Evolutionary conservation across 2,888 invertebrate species (phyloP).

Genomic region (Epiblema foenella): DNA sequence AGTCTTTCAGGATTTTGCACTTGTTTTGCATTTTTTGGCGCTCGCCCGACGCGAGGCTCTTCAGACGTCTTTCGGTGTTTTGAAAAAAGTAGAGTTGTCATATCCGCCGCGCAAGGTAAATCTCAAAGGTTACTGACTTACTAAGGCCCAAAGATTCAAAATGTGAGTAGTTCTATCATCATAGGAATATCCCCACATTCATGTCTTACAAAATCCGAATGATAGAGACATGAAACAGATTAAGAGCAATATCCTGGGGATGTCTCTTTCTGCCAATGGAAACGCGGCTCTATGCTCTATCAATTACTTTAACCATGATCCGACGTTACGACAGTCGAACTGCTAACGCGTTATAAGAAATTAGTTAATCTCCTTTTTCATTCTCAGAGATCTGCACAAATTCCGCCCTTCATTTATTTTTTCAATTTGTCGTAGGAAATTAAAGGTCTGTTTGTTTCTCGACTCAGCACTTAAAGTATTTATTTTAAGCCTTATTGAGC

Average conservation of each 20-base stretch:
- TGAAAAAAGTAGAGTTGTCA: conserved; percentile 74
- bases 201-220: not conserved
- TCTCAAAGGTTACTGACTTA: conserved; percentile 69
- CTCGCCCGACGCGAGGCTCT: conserved; percentile 63
- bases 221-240: not conserved
- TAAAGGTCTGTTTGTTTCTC: conserved; percentile 62
- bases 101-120: conserved; percentile 62
- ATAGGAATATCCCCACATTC: not conserved
- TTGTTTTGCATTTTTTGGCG: conserved; percentile 71
- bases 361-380: conserved; percentile 40
- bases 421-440: conserved; percentile 68
- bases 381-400: conserved; percentile 35
- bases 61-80: conserved; percentile 73
- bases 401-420: conserved; percentile 49
- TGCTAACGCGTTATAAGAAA: conserved; percentile 35
- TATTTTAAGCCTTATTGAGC: conserved; percentile 61
- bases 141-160: conserved; percentile 34
- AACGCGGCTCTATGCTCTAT: conserved; percentile 43
- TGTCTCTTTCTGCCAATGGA: not conserved
- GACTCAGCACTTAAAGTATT: conserved; percentile 62
- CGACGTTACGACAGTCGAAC: conserved; percentile 16
- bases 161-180: not conserved
- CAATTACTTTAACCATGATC: conserved; percentile 39
- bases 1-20: conserved; percentile 49
- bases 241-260: not conserved